These are phyloP conservation scores for Rallus crepitans DNA, from an alignment of 2,797 vertebrate species.

Conservation along the genomic window DNA sequence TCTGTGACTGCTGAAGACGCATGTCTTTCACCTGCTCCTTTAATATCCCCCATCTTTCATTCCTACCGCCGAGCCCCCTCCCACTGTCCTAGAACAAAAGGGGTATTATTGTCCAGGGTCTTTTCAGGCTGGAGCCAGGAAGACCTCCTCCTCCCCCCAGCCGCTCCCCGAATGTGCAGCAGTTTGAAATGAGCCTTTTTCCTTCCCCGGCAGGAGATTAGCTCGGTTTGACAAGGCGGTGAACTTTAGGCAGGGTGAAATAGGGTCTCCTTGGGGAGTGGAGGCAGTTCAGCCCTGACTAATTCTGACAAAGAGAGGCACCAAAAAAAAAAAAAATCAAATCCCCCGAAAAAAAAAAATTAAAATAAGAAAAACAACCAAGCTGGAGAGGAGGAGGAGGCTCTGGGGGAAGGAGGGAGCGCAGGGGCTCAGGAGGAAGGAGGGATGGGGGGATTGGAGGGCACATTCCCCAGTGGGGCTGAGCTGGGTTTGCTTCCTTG, in stretches of 20 bases:
- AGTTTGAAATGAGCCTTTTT: slow-evolving; percentile 81
- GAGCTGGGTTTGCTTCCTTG: neutral
- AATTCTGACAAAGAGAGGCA: slow-evolving; percentile 69
- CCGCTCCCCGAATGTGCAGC: slow-evolving; percentile 59
- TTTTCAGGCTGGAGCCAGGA: slow-evolving; percentile 83
- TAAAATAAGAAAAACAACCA: slow-evolving; percentile 37
- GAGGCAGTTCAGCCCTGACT: slow-evolving; percentile 72
- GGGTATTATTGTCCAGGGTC: slow-evolving; percentile 83
- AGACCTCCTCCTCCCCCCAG: slow-evolving; percentile 74
- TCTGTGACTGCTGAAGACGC: slow-evolving; percentile 81
- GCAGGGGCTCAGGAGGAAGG: neutral
- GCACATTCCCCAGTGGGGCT: slow-evolving; percentile 16
- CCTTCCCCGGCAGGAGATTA: slow-evolving; percentile 81
- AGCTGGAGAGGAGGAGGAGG: slow-evolving; percentile 42
- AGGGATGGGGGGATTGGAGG: slow-evolving; percentile 44
- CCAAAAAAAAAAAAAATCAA: neutral
- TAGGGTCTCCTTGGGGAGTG: slow-evolving; percentile 77
- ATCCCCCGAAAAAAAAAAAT: neutral
- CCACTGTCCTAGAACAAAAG: slow-evolving; percentile 85
- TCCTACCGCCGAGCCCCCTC: slow-evolving; percentile 81
- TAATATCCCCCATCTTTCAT: slow-evolving; percentile 83
- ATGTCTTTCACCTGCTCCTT: slow-evolving; percentile 86
- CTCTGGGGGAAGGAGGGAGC: neutral
- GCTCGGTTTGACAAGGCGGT: slow-evolving; percentile 83
- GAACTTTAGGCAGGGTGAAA: slow-evolving; percentile 81